A percentile compares a stretch with the other conserved stretches of the same genome.
These are phyloP conservation scores for Puffinus mauretanicus DNA, from an alignment of 2,113 vertebrate genomes.

Conservation along the genomic window DNA sequence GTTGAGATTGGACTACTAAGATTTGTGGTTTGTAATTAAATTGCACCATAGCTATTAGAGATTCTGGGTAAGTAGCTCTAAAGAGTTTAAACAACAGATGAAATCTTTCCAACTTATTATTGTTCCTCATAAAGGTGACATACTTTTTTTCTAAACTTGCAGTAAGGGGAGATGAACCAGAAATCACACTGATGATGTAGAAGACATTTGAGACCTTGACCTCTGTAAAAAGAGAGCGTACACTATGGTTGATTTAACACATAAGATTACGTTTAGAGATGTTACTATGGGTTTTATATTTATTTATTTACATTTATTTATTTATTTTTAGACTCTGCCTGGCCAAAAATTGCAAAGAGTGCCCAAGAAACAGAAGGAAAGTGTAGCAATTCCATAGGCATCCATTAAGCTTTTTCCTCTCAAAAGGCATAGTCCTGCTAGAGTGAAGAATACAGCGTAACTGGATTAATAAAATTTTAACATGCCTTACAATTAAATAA, in stretches of 20 bases:
- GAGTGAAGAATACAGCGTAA: background rate
- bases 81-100: background rate
- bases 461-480: conserved; percentile 16
- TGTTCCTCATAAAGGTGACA: background rate
- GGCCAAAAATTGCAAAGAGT: background rate
- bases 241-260: background rate
- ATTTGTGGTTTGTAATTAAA: background rate
- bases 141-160: background rate
- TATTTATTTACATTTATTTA: background rate
- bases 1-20: background rate
- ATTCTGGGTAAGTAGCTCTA: background rate
- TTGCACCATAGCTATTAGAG: background rate
- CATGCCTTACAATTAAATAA: conserved; percentile 17
- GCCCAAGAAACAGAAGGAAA: background rate
- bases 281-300: background rate
- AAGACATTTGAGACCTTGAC: background rate
- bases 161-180: background rate
- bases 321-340: background rate
- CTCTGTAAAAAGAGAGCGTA: background rate
- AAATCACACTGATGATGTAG: background rate
- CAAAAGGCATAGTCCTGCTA: background rate
- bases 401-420: background rate
- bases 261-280: background rate
- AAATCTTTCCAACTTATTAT: background rate
- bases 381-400: background rate